Evolutionary conservation across 92 coral and sea anemone species (phyloP).

Genomic region (Epizoanthus illoricatus): DNA sequence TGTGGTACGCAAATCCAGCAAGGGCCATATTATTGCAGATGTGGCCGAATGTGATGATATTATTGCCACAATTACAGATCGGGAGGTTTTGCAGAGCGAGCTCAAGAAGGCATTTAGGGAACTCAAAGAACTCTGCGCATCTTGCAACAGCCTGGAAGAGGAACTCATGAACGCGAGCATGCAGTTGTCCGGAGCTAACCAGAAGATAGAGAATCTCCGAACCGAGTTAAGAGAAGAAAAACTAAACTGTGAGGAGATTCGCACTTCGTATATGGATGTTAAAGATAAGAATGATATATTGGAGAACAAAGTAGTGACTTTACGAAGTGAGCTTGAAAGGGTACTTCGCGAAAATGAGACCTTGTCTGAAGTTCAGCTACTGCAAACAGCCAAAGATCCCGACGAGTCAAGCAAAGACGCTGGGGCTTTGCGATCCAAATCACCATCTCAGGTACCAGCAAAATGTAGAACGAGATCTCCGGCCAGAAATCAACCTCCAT

Average conservation of each 20-base stretch:
- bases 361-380: conserved; percentile 38
- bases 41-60: not conserved
- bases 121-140: conserved; percentile 46
- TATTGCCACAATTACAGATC: conserved; percentile 35
- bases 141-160: conserved; percentile 76
- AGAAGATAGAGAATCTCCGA: conserved; percentile 66
- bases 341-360: conserved; percentile 62
- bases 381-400: conserved; percentile 23
- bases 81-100: conserved; percentile 45
- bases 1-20: not conserved
- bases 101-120: conserved; percentile 61
- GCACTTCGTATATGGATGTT: conserved; percentile 65
- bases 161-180: conserved; percentile 75
- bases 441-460: conserved; percentile 44
- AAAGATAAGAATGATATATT: conserved; percentile 75
- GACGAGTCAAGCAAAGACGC: conserved; percentile 35
- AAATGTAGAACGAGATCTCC: conserved; percentile 44
- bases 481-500: conserved; percentile 9
- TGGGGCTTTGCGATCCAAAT: conserved; percentile 38
- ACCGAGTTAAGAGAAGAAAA: conserved; percentile 70
- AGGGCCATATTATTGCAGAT: conserved; percentile 3
- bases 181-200: conserved; percentile 74
- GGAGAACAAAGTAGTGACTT: conserved; percentile 72
- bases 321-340: conserved; percentile 73
- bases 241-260: conserved; percentile 71